Conservation (phyloP, 2,888 invertebrate genomes). For the Diarsia mendica region DNA sequence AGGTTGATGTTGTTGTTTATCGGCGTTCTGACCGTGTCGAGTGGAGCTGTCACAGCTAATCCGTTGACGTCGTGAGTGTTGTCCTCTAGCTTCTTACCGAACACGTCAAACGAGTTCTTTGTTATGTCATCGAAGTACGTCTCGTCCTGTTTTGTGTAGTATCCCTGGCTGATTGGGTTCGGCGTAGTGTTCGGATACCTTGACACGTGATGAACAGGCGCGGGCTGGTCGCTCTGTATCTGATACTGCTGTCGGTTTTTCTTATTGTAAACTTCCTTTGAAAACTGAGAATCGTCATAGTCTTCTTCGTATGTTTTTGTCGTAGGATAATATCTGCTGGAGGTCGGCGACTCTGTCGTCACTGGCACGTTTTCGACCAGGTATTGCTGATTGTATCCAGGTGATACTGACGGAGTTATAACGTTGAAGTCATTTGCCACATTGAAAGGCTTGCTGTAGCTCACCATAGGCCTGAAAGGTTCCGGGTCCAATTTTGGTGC, state of each 20-base stretch:
- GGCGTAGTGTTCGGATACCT: slow-evolving; percentile 87
- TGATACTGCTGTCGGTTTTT: slow-evolving; percentile 81
- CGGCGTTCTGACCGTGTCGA: slow-evolving; percentile 86
- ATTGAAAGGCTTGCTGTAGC: slow-evolving; percentile 89
- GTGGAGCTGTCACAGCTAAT: slow-evolving; percentile 85
- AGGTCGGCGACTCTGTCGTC: slow-evolving; percentile 88
- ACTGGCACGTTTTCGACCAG: slow-evolving; percentile 86
- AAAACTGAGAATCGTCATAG: slow-evolving; percentile 80
- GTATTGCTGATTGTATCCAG: slow-evolving; percentile 85
- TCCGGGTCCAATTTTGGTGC: slow-evolving; percentile 90
- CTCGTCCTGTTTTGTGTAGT: slow-evolving; percentile 92
- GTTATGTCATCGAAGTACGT: slow-evolving; percentile 93
- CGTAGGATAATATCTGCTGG: slow-evolving; percentile 88
- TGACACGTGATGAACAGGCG: slow-evolving; percentile 75
- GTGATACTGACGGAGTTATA: slow-evolving; percentile 82
- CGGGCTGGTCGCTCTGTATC: slow-evolving; percentile 81
- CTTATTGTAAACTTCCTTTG: slow-evolving; percentile 78
- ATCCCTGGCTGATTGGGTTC: slow-evolving; percentile 90
- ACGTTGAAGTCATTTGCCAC: slow-evolving; percentile 85
- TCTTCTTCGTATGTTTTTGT: slow-evolving; percentile 86
- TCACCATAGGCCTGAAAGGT: slow-evolving; percentile 92
- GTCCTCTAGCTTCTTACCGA: slow-evolving; percentile 92
- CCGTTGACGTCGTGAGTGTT: slow-evolving; percentile 87
- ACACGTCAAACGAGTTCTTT: slow-evolving; percentile 93
- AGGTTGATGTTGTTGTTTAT: slow-evolving; percentile 89